Evolutionary conservation across 1,140 invertebrate species (phyloP), one percentile per base, ranked within the genome.

Genomic region (Pseudomyrmex flavicornis): DNA sequence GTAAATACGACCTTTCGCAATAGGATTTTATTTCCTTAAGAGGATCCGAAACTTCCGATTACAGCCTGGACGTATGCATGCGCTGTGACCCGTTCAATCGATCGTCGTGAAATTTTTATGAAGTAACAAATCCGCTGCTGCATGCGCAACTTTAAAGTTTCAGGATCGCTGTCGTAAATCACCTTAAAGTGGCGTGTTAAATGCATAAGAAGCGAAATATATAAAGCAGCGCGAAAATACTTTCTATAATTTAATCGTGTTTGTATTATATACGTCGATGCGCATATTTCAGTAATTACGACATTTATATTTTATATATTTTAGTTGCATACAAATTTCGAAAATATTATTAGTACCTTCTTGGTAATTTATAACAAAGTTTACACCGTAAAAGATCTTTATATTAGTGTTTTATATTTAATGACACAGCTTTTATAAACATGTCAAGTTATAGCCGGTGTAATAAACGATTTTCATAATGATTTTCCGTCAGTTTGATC

Each of bases 1-100:
- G 54, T 46, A 50, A 17, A 13, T 44, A 54, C 59, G 46, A 54
- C 69, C 85, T 70, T 73, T 58, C 59, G 58, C 52, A 72, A 87
- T 70, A 52, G 56, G 65, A 82, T 86, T 87, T 87, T 88, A 85
- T 75, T 74, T 76, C 76, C 84, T 46, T 88, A 88, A 88, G 83
- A 87, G 73, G 86, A 73, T 87, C 69, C 68, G 35, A 86, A 83
- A 86, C 65, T 62, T 66, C 22, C 26, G 66, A 50, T 72, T 62
- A 54, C 17, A 35, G 46, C 46, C 50, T 35, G 68, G 73, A 84
- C 58, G 62, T 61, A 48, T 74, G 61, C 58, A 62, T 83, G 73
- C 50, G 44, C 73, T 68, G 62, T 72, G 74, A 82, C 65, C 70
- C 69, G 46, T 76, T 77, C 85, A 84, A 80, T 87, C 85, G 82